A percentile compares a stretch with the other conserved stretches of the same genome.
These are phyloP conservation scores for Lasioglossum morio DNA, from an alignment of 2,888 invertebrate genomes.

Conservation along the genomic window DNA sequence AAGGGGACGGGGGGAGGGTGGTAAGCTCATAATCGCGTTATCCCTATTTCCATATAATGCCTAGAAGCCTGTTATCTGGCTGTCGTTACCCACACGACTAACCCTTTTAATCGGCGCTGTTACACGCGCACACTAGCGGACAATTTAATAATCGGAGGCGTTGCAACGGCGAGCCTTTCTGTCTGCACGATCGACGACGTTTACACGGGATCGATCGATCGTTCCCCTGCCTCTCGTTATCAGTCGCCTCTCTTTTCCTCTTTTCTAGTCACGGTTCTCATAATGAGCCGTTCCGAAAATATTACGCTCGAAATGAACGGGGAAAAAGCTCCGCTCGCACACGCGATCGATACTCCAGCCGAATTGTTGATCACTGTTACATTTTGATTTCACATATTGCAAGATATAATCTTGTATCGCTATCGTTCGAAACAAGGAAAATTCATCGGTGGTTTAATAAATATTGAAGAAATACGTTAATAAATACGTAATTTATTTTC, in stretches of 20 bases:
- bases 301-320: neutral
- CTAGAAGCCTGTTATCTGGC: slow-evolving; percentile 68
- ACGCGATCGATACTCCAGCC: neutral
- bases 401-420: too few species aligned
- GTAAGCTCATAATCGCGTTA: slow-evolving; percentile 77
- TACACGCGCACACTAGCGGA: slow-evolving; percentile 23
- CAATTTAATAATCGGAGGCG: slow-evolving; percentile 53
- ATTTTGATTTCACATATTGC: too few species aligned
- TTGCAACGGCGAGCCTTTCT: slow-evolving; percentile 37
- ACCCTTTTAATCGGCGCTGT: slow-evolving; percentile 61
- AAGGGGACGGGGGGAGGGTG: neutral
- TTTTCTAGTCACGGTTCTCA: neutral
- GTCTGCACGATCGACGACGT: slow-evolving; percentile 29
- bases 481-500: neutral
- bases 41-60: slow-evolving; percentile 76
- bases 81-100: slow-evolving; percentile 59
- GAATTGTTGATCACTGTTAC: neutral
- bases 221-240: slow-evolving; percentile 2
- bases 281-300: slow-evolving; percentile 29
- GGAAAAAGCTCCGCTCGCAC: neutral
- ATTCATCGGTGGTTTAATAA: neutral
- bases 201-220: slow-evolving; percentile 8
- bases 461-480: neutral
- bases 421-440: neutral
- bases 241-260: neutral